phyloP scores from a whole-genome alignment of 2,888 invertebrate genomes.

The Ceriagrion tenellum region DNA sequence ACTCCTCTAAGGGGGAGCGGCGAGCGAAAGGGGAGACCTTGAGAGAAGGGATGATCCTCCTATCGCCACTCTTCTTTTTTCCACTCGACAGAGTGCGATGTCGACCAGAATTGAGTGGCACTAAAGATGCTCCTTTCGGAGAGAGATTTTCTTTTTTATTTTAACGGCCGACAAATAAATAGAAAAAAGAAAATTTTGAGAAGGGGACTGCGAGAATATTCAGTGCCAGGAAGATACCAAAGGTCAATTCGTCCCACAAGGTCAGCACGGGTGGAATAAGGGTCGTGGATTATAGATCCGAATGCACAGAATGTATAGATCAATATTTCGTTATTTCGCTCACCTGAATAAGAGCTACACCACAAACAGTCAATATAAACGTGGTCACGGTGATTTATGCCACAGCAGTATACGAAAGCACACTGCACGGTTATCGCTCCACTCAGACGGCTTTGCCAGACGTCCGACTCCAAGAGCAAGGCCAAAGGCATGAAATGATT shows the following conservation, averaged over 20 bases:
- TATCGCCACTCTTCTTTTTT: background rate
- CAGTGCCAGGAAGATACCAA: background rate
- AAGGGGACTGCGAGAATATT: background rate
- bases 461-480: background rate
- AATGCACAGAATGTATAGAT: background rate
- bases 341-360: background rate
- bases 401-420: background rate
- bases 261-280: background rate
- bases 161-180: background rate
- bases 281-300: background rate
- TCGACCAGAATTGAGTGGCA: slow-evolving; percentile 10
- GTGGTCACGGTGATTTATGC: background rate
- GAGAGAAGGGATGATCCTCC: background rate
- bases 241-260: background rate
- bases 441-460: background rate
- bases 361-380: background rate
- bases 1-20: background rate
- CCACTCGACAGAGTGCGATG: background rate
- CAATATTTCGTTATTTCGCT: background rate
- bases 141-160: background rate
- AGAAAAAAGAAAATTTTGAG: background rate
- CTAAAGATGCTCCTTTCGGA: background rate
- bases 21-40: background rate
- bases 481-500: background rate
- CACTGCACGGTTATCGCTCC: background rate